Evolutionary conservation across 1,140 invertebrate genomes (phyloP), one percentile per base, ranked within the genome.

Genomic region (Drosophila ironensis): DNA sequence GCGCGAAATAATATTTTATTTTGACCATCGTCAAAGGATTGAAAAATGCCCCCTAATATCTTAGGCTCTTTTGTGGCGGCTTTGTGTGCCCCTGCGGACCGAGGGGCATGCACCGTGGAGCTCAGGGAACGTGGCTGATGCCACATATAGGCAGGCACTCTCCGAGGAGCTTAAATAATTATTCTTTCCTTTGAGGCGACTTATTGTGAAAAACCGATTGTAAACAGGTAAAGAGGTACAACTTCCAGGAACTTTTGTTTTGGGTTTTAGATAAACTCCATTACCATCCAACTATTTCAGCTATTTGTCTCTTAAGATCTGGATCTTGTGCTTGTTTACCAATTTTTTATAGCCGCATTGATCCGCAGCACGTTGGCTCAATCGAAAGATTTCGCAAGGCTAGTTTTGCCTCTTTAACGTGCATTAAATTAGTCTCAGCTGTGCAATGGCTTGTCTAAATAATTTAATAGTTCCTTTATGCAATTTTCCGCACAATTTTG

Each of bases 1-100:
- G 80, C 80, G 80, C 80, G 75, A 75, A 86, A 86, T 86, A 78
- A 86, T 86, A 86, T 86, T 75, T 86, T 86, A 86, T 86, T 86
- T 86, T 86, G 80, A 86, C 52, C 80, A 86, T 86, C 74, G 53
- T 86, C 80, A 86, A 86, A 86, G 74, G 80, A 80, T 86, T 86
- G 80, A 86, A 86, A 86, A 86, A 86, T 86, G 80, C 61, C 71
- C 74, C 66, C 80, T 80, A 86, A 86, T 86, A 86, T 86, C 81
- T 86, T 86, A 86, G 67, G 74, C 70, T 84, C 81, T 86, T n/a
- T 86, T 86, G 80, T 80, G 78, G 45, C 57, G 78, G 63, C 73
- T 84, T 84, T 82, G 69, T 82, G 64, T 38, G 50, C 42, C 17
- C n/a, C 28, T 45, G 24, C 9, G 37, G 14, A 51, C 17, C 22